These are phyloP conservation scores for Drosophila ezoana DNA, from an alignment of 2,888 invertebrate species.

Conservation along the genomic window DNA sequence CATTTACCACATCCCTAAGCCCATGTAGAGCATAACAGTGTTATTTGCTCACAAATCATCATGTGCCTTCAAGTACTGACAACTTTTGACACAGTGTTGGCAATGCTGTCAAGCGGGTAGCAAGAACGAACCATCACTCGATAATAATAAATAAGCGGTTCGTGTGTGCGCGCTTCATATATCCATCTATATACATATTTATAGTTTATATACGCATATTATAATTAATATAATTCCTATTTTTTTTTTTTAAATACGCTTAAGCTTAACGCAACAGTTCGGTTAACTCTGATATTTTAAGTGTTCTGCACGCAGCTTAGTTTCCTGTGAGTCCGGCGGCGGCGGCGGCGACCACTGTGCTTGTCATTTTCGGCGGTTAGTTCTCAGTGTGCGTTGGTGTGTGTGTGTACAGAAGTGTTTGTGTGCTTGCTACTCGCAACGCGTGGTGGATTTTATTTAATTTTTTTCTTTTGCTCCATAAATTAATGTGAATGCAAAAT, in stretches of 20 bases:
- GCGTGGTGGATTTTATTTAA: constrained; percentile 39
- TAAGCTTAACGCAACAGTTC: constrained; percentile 1
- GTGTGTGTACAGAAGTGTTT: constrained; percentile 19
- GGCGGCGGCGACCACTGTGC: constrained; percentile 14
- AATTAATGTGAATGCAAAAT: constrained; percentile 13
- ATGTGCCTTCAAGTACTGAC: constrained; percentile 36
- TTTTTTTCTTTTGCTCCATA: constrained; percentile 27
- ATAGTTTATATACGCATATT: constrained; percentile 8
- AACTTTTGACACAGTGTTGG: constrained; percentile 44
- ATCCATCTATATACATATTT: constrained; percentile 11
- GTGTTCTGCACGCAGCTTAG: constrained; percentile 19
- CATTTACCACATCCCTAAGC: constrained; percentile 21
- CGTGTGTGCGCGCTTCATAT: constrained; percentile 47
- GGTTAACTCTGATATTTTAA: constrained; percentile 10
- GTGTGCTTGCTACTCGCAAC: constrained; percentile 35
- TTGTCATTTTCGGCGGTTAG: constrained; percentile 41
- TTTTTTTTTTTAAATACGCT: not conserved
- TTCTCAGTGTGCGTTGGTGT: constrained; percentile 46
- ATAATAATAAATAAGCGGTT: constrained; percentile 57
- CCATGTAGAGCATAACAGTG: constrained; percentile 27
- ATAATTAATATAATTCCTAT: constrained; percentile 2
- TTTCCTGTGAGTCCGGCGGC: constrained; percentile 7
- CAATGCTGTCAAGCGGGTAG: constrained; percentile 54
- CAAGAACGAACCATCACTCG: constrained; percentile 42
- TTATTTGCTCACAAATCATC: constrained; percentile 36